A percentile compares a stretch with the other conserved stretches of the same genome.
These are phyloP conservation scores for Margarornis squamiger DNA, from an alignment of 2,797 vertebrate genomes.

Conservation along the genomic window DNA sequence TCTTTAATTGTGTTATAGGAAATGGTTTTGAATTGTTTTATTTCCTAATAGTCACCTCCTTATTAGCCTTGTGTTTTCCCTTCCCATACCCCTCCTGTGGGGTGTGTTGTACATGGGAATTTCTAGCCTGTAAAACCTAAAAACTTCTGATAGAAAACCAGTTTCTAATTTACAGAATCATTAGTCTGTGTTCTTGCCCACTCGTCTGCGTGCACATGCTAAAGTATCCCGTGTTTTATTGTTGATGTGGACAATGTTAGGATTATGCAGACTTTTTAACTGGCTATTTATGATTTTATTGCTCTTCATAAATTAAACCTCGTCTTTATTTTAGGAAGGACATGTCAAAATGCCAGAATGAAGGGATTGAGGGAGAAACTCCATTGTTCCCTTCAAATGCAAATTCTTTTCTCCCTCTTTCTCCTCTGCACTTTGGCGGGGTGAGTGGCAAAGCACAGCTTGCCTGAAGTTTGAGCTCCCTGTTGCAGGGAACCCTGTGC, in stretches of 20 bases:
- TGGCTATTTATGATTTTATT: conserved; percentile 12
- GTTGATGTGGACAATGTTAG: neutral
- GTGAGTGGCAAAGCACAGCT: neutral
- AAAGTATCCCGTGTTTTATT: neutral
- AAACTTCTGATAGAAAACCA: neutral
- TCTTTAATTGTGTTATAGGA: conserved; percentile 52
- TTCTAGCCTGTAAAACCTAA: conserved; percentile 2
- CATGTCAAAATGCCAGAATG: neutral
- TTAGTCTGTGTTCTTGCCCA: neutral
- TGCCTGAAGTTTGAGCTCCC: conserved; percentile 3
- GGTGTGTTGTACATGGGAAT: conserved; percentile 12
- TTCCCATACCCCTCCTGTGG: conserved; percentile 19
- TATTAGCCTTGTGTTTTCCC: conserved; percentile 38
- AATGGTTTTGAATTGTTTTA: conserved; percentile 56
- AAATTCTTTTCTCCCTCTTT: conserved; percentile 21
- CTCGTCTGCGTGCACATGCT: neutral
- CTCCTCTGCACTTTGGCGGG: neutral
- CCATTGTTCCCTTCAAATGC: conserved; percentile 38
- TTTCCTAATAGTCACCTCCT: conserved; percentile 63
- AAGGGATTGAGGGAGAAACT: neutral
- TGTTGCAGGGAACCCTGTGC: neutral
- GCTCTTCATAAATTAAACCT: conserved; percentile 7
- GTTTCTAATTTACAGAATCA: neutral
- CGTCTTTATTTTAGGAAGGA: neutral
- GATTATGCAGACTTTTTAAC: neutral